Evolutionary conservation across 2,888 invertebrate genomes (phyloP).

Genomic region (Ormia ochracea): DNA sequence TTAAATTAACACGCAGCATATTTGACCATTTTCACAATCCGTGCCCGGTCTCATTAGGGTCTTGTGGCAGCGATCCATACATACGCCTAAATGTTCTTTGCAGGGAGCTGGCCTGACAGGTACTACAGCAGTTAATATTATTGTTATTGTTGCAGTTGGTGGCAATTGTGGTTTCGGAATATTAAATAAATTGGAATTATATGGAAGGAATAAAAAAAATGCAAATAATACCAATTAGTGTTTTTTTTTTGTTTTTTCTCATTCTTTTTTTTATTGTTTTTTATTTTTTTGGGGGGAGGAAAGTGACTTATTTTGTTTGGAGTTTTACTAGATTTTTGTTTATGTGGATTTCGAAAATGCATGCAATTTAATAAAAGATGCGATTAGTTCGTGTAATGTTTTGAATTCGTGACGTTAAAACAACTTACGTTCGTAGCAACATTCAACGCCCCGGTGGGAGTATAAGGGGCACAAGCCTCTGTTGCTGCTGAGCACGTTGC

Average conservation of each 20-base stretch:
- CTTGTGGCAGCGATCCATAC: constrained; percentile 70
- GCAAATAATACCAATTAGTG: constrained; percentile 55
- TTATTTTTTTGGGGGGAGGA: not conserved
- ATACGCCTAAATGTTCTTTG: constrained; percentile 71
- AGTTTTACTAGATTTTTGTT: constrained; percentile 35
- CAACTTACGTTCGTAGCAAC: constrained; percentile 75
- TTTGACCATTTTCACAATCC: constrained; percentile 72
- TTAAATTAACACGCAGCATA: constrained; percentile 73
- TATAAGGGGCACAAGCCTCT: constrained; percentile 73
- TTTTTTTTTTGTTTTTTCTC: constrained; percentile 7
- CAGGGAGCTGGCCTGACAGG: constrained; percentile 74
- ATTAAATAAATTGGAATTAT: constrained; percentile 38
- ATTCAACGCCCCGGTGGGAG: constrained; percentile 72
- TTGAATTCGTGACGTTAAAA: not conserved
- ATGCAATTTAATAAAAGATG: constrained; percentile 31
- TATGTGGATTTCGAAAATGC: not conserved
- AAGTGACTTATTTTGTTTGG: constrained; percentile 32
- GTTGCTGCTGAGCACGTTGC: constrained; percentile 70
- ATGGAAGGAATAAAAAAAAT: constrained; percentile 51
- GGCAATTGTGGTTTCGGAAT: constrained; percentile 9
- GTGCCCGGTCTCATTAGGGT: constrained; percentile 70
- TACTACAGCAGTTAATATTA: constrained; percentile 66
- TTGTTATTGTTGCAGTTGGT: constrained; percentile 6
- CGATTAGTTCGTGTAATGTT: constrained; percentile 18
- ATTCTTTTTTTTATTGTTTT: not conserved